Evolutionary conservation across 37 sponge, comb jelly and placozoan species (phyloP).

Genomic region (Eunapius fragilis): DNA sequence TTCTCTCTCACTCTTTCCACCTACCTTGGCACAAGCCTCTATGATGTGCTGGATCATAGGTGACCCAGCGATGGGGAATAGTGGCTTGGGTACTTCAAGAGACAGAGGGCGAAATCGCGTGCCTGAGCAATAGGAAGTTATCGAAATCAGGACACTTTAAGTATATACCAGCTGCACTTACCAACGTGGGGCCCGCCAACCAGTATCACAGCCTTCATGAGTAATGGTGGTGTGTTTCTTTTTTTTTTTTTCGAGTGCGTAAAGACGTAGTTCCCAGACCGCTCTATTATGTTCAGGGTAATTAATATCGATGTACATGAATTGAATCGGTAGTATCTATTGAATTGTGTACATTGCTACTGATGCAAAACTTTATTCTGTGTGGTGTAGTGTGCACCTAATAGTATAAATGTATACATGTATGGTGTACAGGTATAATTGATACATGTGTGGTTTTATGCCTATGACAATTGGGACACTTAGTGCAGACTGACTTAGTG

Average conservation of each 20-base stretch:
- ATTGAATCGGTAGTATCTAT: too few relatives aligned
- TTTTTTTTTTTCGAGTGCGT: neutral
- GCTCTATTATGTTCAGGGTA: too few relatives aligned
- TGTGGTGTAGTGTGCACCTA: too few relatives aligned
- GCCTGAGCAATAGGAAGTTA: conserved; percentile 17
- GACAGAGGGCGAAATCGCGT: conserved; percentile 97
- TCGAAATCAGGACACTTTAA: neutral
- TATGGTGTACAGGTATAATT: too few relatives aligned
- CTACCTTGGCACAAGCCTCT: conserved; percentile 85
- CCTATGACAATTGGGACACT: too few relatives aligned
- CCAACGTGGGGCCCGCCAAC: conserved; percentile 97
- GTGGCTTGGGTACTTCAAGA: conserved; percentile 90
- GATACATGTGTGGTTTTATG: too few relatives aligned
- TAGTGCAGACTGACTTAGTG: too few relatives aligned
- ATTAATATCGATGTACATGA: too few relatives aligned
- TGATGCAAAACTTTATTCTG: too few relatives aligned
- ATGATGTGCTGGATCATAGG: conserved; percentile 99
- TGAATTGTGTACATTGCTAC: too few relatives aligned
- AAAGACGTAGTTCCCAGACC: too few relatives aligned
- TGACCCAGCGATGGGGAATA: conserved; percentile 97
- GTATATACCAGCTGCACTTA: neutral
- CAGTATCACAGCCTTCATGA: conserved; percentile 90
- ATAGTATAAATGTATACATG: too few relatives aligned
- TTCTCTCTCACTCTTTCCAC: neutral
- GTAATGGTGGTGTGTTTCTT: neutral